Evolutionary conservation across 2,888 invertebrate genomes (phyloP).

Genomic region (Drosophila planitibia): DNA sequence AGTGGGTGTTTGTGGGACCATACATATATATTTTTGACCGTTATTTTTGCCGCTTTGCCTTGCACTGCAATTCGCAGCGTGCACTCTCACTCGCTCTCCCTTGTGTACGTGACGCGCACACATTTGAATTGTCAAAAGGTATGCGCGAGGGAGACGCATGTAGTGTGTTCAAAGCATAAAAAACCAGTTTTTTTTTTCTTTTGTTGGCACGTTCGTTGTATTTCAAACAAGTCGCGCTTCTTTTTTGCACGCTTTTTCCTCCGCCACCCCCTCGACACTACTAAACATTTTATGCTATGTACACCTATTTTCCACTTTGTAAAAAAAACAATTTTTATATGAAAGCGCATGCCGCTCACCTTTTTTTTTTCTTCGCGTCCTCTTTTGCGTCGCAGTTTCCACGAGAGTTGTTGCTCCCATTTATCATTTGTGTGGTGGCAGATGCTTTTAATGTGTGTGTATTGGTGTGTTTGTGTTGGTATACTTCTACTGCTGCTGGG

Average conservation of each 20-base stretch:
- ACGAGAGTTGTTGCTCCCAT: constrained; percentile 77
- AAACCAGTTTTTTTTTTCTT: constrained; percentile 69
- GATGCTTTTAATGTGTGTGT: constrained; percentile 55
- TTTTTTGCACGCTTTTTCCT: constrained; percentile 62
- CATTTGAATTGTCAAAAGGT: constrained; percentile 1
- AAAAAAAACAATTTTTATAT: constrained; percentile 34
- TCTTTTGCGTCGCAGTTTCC: constrained; percentile 72
- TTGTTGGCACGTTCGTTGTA: constrained; percentile 53
- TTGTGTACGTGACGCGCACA: constrained; percentile 49
- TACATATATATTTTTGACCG: constrained; percentile 60
- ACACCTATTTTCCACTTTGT: constrained; percentile 52
- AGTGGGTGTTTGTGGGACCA: constrained; percentile 54
- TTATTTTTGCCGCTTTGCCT: constrained; percentile 67
- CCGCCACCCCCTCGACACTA: constrained; percentile 47
- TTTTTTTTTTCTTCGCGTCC: constrained; percentile 46
- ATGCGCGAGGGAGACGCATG: constrained; percentile 54
- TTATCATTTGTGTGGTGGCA: constrained; percentile 66
- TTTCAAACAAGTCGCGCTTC: constrained; percentile 74
- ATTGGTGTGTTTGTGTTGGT: constrained; percentile 13
- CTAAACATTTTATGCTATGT: constrained; percentile 58
- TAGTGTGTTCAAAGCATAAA: constrained; percentile 40
- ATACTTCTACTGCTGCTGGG: constrained; percentile 37
- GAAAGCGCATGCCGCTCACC: constrained; percentile 70
- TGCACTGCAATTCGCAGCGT: constrained; percentile 42
- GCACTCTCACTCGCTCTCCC: constrained; percentile 21